Evolutionary conservation across 2,888 invertebrate genomes (phyloP).

Genomic region (Cryptus viduatorius): DNA sequence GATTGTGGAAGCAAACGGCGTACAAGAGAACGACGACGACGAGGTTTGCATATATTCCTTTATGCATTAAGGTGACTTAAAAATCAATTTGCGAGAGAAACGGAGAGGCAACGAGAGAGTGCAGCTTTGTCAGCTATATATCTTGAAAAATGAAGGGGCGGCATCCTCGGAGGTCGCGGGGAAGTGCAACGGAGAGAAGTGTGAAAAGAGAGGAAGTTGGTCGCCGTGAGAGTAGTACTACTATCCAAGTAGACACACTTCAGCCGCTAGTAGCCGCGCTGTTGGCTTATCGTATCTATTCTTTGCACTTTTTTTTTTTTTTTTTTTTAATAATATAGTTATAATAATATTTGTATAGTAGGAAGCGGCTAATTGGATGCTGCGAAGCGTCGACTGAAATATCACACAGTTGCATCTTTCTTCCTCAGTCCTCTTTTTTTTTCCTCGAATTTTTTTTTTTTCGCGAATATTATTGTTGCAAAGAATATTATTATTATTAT

Average conservation of each 20-base stretch:
- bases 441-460: not conserved
- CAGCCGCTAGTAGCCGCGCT: not conserved
- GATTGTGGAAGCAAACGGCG: not conserved
- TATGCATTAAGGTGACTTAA: slow-evolving; percentile 57
- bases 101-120: not conserved
- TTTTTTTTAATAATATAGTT: not conserved
- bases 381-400: not conserved
- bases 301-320: not conserved
- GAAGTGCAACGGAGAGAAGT: not conserved
- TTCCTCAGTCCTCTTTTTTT: not conserved
- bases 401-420: not conserved
- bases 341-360: not conserved
- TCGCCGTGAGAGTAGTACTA: slow-evolving; percentile 21
- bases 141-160: slow-evolving; percentile 30
- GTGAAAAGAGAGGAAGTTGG: slow-evolving; percentile 34
- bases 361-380: not conserved
- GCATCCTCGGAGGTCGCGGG: slow-evolving; percentile 22
- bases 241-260: slow-evolving; percentile 29
- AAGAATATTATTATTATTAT: no score
- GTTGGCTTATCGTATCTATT: slow-evolving; percentile 18
- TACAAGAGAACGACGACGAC: not conserved
- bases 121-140: slow-evolving; percentile 23
- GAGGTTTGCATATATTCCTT: slow-evolving; percentile 53
- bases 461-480: no score
- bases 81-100: slow-evolving; percentile 57